These are phyloP conservation scores for Bradysia coprophila DNA, from an alignment of 1,140 invertebrate species.

Conservation along the genomic window DNA sequence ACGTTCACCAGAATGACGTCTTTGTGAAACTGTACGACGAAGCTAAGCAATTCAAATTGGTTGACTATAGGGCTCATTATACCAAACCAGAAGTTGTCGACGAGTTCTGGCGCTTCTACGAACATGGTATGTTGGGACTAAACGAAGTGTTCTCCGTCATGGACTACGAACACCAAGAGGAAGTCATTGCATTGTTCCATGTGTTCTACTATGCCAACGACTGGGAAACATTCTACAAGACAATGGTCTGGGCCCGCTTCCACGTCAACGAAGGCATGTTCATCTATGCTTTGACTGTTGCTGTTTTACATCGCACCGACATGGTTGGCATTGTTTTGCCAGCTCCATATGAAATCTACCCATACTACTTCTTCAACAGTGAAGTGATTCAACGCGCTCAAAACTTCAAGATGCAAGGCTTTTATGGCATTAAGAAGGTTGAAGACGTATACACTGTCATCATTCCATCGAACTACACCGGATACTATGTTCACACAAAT, in stretches of 20 bases:
- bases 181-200: conserved; percentile 26
- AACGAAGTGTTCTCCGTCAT: conserved; percentile 28
- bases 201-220: conserved; percentile 34
- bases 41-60: no score
- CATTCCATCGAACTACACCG: conserved; percentile 31
- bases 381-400: conserved; percentile 29
- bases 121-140: conserved; percentile 24
- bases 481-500: conserved; percentile 19
- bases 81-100: no score
- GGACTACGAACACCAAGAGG: conserved; percentile 20
- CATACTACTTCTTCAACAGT: conserved; percentile 29
- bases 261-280: conserved; percentile 34
- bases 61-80: no score
- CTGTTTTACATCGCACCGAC: conserved; percentile 28
- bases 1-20: neutral
- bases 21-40: no score
- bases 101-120: no score
- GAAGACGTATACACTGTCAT: conserved; percentile 14
- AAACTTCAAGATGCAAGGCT: conserved; percentile 27
- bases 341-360: conserved; percentile 34
- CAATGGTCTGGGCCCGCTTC: conserved; percentile 25
- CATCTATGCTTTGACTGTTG: conserved; percentile 28
- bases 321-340: conserved; percentile 30
- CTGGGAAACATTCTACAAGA: conserved; percentile 36
- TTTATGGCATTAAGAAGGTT: conserved; percentile 18